These are phyloP conservation scores for Pseudorectes ferrugineus DNA, from an alignment of 2,113 vertebrate genomes.

Conservation along the genomic window DNA sequence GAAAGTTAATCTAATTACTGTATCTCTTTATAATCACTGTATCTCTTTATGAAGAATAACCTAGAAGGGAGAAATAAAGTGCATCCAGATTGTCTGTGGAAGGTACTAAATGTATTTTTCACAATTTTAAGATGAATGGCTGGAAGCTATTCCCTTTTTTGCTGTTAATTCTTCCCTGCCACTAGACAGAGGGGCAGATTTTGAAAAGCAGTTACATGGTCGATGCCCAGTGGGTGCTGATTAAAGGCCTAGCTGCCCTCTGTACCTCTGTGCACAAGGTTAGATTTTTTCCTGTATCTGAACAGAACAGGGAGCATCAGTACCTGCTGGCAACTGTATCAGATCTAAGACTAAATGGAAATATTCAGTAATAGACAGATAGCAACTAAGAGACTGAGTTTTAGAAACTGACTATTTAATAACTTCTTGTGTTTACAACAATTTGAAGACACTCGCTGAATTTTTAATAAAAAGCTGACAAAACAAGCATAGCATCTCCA, in stretches of 20 bases:
- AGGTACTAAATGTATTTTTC: background rate
- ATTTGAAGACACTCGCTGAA: conserved; percentile 3
- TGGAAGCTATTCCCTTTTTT: background rate
- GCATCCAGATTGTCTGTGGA: background rate
- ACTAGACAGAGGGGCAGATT: background rate
- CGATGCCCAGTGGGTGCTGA: background rate
- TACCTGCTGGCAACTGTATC: background rate
- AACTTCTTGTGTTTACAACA: background rate
- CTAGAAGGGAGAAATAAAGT: background rate
- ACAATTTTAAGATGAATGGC: background rate
- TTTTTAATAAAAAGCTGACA: conserved; percentile 21
- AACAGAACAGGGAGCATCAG: background rate
- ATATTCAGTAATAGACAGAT: background rate
- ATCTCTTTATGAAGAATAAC: background rate
- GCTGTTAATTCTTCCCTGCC: background rate
- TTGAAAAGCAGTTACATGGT: background rate
- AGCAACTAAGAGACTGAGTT: background rate
- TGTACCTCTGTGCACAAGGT: background rate
- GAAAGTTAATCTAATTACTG: background rate
- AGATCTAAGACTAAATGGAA: background rate
- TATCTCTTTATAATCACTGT: background rate
- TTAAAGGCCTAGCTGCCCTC: background rate
- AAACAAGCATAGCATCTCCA: background rate
- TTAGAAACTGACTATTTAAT: conserved; percentile 6
- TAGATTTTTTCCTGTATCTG: background rate